phyloP scores from a whole-genome alignment of 2,888 invertebrate genomes.

The Agrotis segetum region DNA sequence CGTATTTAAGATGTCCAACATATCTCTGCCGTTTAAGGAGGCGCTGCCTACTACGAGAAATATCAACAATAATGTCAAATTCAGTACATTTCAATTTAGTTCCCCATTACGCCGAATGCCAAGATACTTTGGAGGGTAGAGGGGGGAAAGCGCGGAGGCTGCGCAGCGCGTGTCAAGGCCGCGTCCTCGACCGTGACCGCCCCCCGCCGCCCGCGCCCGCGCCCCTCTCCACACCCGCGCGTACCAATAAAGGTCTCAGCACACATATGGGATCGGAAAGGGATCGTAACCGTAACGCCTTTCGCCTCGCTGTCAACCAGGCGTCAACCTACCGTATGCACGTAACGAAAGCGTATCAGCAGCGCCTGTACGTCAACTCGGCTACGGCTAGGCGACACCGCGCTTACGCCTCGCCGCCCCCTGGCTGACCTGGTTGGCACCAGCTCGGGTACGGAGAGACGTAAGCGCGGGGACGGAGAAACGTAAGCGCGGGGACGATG shows the following conservation, averaged over 20 bases:
- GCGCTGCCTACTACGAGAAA: slow-evolving; percentile 19
- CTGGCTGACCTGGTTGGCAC: too few species aligned
- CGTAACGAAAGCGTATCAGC: too few species aligned
- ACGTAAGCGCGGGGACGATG: too few species aligned
- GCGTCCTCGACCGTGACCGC: slow-evolving; percentile 88
- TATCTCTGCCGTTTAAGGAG: slow-evolving; percentile 6
- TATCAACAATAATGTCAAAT: slow-evolving; percentile 25
- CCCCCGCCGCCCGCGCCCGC: slow-evolving; percentile 45
- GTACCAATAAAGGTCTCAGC: slow-evolving; percentile 54
- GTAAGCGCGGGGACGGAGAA: too few species aligned
- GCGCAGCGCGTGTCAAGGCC: slow-evolving; percentile 87
- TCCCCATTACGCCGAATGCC: slow-evolving; percentile 22
- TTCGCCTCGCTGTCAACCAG: too few species aligned
- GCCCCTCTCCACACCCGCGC: slow-evolving; percentile 40
- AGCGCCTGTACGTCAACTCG: too few species aligned
- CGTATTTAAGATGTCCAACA: slow-evolving; percentile 2
- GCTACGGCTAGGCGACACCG: too few species aligned
- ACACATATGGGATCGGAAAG: too few species aligned
- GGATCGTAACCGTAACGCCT: too few species aligned
- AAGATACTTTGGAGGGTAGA: slow-evolving; percentile 32
- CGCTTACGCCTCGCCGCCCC: too few species aligned
- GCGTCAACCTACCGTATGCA: too few species aligned
- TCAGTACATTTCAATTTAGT: slow-evolving; percentile 46
- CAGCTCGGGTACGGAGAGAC: too few species aligned
- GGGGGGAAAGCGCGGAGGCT: slow-evolving; percentile 75